phyloP scores from a whole-genome alignment of 1,140 invertebrate genomes.

The Pseudomyrmex sp. region DNA sequence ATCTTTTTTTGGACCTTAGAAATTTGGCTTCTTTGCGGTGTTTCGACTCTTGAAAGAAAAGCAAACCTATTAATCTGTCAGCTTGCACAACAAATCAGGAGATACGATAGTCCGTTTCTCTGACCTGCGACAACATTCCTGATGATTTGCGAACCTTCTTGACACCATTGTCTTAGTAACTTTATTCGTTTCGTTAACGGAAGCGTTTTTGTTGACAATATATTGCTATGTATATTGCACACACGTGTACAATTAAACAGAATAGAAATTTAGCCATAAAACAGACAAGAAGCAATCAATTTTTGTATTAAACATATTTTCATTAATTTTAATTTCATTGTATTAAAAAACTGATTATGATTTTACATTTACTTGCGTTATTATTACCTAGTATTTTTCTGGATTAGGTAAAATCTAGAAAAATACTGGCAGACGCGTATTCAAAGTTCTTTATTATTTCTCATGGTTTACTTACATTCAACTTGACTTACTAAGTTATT shows the following conservation, averaged over 20 bases:
- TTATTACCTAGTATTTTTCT: conserved; percentile 13
- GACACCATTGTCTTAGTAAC: neutral
- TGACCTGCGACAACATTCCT: conserved; percentile 66
- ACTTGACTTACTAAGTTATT: conserved; percentile 5
- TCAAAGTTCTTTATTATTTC: neutral
- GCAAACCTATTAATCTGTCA: conserved; percentile 62
- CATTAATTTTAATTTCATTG: neutral
- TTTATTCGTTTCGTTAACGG: neutral
- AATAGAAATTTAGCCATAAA: neutral
- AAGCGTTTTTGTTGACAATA: neutral
- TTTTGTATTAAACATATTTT: neutral
- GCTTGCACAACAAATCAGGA: neutral
- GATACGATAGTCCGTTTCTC: conserved; percentile 29
- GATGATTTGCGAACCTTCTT: conserved; percentile 49
- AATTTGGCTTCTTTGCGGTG: neutral
- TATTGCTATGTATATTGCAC: too few relatives aligned
- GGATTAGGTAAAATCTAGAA: neutral
- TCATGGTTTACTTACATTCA: neutral
- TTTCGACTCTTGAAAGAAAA: conserved; percentile 56
- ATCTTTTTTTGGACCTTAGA: neutral
- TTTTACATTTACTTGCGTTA: neutral
- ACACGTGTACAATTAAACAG: neutral
- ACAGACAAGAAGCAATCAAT: neutral
- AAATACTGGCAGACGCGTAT: neutral
- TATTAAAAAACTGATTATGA: neutral